Conservation (phyloP, 2,888 invertebrate species). For the Blera fallax region DNA sequence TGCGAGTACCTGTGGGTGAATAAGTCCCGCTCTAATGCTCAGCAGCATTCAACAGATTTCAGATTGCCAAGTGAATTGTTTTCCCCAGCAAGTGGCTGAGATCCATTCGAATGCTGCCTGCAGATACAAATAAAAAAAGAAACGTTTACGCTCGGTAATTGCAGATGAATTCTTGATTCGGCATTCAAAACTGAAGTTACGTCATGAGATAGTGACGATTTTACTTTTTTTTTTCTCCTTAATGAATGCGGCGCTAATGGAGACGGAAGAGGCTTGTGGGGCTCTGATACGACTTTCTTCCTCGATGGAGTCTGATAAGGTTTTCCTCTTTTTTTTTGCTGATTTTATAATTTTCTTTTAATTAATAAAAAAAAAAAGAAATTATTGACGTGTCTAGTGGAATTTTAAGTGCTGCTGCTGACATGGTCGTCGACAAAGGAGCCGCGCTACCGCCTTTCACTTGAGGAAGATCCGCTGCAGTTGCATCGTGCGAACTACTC, state of each 20-base stretch:
- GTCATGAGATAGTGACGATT: constrained; percentile 47
- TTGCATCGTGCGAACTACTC: constrained; percentile 18
- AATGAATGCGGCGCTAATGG: neutral
- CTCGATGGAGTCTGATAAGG: neutral
- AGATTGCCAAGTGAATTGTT: constrained; percentile 62
- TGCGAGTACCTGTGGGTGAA: neutral
- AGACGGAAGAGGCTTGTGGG: neutral
- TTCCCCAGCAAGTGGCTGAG: neutral
- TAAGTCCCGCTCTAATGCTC: constrained; percentile 11
- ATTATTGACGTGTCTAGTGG: constrained; percentile 45
- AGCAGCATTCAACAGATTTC: neutral
- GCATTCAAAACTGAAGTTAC: constrained; percentile 45
- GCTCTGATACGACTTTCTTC: neutral
- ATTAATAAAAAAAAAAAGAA: constrained; percentile 38
- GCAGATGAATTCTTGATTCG: constrained; percentile 44
- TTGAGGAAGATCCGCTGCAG: constrained; percentile 9
- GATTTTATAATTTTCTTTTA: constrained; percentile 8
- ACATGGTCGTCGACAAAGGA: constrained; percentile 31
- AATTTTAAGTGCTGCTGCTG: constrained; percentile 67
- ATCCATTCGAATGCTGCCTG: neutral
- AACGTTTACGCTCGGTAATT: constrained; percentile 21
- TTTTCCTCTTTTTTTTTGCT: neutral
- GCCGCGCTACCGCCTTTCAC: constrained; percentile 52
- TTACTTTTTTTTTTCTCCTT: neutral
- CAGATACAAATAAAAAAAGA: constrained; percentile 5